Evolutionary conservation across 2,797 vertebrate species (phyloP), one percentile per base, ranked within the genome.

Genomic region (Gymnodraco acuticeps): DNA sequence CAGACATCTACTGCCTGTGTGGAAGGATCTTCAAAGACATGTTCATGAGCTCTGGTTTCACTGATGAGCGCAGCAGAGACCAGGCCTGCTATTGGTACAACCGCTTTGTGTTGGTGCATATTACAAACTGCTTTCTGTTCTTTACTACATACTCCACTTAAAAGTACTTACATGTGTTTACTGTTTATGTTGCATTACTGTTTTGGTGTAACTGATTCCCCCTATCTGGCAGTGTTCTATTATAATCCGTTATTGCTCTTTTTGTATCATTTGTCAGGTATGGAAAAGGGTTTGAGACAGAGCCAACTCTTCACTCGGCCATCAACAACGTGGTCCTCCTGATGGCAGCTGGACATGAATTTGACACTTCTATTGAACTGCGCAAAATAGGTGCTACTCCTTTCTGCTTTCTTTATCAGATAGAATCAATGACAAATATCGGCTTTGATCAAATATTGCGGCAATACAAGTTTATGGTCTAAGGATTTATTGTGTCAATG

Each of bases 11-110:
- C 90, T 98, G 97, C 87, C 94, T 98, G 84, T 98, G 97, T 13
- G 97, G 97, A 27, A 96, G 97, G 1, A 90, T 98, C 90, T 98
- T 97, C 92, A 98, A 98, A 88, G 97, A 98, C 93, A 94, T 94
- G 87, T 98, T 98, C 93, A 94, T 97, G 81, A 91, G 92, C 88
- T 97, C 97, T 0, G 85, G 90, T 20, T 95, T 97, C 90, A 93
- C 75, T 0, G 94, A 97, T 70, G 54, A 87, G 0, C 1, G 52
- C 65, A 95, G 90, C 78, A 94, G 96, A 73, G 96, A 97, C 80
- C 94, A 87, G 84, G 95, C 97, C 67, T 93, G 95, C 67, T 94
- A 94, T 61, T 98, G 97, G 97, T 98, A 89, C n/a, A 10, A 7
- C 42, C 52, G n/a, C 38, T 70, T 67, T 54, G 11, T 14, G 23